Evolutionary conservation across 2,888 invertebrate genomes (phyloP), one percentile per base, ranked within the genome.

Genomic region (Neuroscelio doddi): DNA sequence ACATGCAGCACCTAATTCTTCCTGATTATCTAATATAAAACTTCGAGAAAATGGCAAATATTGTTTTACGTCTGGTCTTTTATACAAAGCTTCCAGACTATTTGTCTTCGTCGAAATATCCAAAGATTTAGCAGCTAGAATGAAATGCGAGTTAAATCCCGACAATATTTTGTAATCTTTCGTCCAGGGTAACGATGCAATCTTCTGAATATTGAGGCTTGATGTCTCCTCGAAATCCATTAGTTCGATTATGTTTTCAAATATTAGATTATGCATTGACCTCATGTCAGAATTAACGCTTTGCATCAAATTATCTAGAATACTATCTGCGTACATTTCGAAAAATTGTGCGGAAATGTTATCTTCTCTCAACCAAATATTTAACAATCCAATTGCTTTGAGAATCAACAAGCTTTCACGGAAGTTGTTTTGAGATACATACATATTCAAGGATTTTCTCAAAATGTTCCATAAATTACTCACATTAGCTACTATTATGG

Each of bases 121-220:
- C 27, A 84, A 68, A n/a, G 75, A 74, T 51, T 77, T 77, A 0
- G 75, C 71, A 15, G 59, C 63, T n/a, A 75, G 58, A 8, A 71
- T 64, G 10, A 76, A 68, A 59, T 57, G 59, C 42, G 69, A 58
- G 21, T 71, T 72, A 3, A 72, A 51, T 27, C 73, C 72, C n/a
- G 52, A 16, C 9, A 41, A 4, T 41, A 10, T 41, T 21, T 5
- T 12, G n/a, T 24, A 10, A n/a, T 47, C 61, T 16, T 69, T 67
- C 3, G 64, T 51, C 78, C 77, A 81, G n/a, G 80, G 75, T 9
- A 79, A 41, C 1, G 72, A 62, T 24, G 83, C 47, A 55, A 84
- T 68, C 17, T 69, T 68, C 38, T 81, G 73, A 41, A 84, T 69
- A 27, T 77, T 65, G 12, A 30, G 38, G 52, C 65, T 72, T 46